Evolutionary conservation across 64 coral and sea anemone species (phyloP).

Genomic region (Montipora foliosa): DNA sequence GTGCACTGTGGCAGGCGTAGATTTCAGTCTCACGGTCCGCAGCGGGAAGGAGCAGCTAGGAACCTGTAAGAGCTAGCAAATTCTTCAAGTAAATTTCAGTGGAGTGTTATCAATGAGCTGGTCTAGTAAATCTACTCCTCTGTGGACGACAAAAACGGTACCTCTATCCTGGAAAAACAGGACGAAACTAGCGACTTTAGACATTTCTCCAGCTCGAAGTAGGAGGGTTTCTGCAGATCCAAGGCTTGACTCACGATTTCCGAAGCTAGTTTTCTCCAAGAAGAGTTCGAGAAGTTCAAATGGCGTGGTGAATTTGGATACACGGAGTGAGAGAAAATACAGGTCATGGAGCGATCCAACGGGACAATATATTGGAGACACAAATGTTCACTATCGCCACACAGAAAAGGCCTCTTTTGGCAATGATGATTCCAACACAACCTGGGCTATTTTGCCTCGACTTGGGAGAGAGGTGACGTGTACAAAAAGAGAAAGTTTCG

Average conservation of each 20-base stretch:
- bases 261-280: conserved; percentile 1
- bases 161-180: background rate
- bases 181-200: no score
- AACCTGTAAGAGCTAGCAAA: no score
- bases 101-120: no score
- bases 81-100: no score
- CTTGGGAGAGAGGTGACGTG: background rate
- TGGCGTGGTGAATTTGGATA: background rate
- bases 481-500: background rate
- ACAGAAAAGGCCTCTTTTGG: background rate
- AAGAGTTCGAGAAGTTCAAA: background rate
- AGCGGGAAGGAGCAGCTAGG: no score
- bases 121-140: background rate
- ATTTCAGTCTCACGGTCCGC: no score
- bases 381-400: background rate
- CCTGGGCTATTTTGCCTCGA: background rate
- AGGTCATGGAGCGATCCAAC: conserved; percentile 12
- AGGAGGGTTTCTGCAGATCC: background rate
- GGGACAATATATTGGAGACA: background rate
- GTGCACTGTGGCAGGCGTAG: no score
- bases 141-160: background rate
- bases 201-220: background rate
- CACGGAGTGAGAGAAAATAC: conserved; percentile 13
- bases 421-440: background rate
- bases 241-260: background rate